Conservation (phyloP, 2,888 invertebrate species). For the Macrophya alboannulata region DNA sequence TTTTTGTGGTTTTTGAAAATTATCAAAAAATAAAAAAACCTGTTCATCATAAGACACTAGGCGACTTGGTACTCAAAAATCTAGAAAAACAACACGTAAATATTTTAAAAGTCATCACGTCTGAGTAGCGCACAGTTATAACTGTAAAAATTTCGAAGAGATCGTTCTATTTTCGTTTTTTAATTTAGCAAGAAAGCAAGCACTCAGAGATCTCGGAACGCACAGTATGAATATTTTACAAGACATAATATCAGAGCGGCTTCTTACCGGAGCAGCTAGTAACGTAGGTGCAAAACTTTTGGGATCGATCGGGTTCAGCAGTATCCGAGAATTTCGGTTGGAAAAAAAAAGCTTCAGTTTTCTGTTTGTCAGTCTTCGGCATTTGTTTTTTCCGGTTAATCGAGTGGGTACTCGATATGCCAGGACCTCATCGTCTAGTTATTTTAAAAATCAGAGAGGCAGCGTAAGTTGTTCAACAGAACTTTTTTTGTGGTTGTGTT, state of each 20-base stretch:
- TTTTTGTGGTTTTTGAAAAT: neutral
- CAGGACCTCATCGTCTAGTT: too few relatives aligned
- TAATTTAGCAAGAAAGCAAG: neutral
- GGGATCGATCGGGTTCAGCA: neutral
- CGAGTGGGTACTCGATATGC: neutral
- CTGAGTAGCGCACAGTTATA: neutral
- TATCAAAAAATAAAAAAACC: neutral
- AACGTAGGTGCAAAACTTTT: neutral
- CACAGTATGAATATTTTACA: neutral
- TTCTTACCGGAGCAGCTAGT: neutral
- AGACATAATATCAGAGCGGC: neutral
- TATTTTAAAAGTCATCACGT: neutral
- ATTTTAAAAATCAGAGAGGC: neutral
- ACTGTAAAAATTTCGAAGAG: neutral
- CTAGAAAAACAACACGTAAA: neutral
- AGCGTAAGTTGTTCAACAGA: neutral
- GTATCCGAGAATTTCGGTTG: neutral
- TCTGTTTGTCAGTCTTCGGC: too few relatives aligned
- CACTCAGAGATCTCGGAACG: neutral
- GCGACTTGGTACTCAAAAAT: conserved; percentile 22
- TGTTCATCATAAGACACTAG: neutral
- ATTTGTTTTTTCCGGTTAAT: too few relatives aligned
- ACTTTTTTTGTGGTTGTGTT: neutral
- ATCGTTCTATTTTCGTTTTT: neutral
- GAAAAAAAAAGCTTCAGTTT: neutral